A percentile compares a stretch with the other conserved stretches of the same genome.
phyloP scores from a whole-genome alignment of 2,113 vertebrate genomes.

The Cnemophilus loriae region DNA sequence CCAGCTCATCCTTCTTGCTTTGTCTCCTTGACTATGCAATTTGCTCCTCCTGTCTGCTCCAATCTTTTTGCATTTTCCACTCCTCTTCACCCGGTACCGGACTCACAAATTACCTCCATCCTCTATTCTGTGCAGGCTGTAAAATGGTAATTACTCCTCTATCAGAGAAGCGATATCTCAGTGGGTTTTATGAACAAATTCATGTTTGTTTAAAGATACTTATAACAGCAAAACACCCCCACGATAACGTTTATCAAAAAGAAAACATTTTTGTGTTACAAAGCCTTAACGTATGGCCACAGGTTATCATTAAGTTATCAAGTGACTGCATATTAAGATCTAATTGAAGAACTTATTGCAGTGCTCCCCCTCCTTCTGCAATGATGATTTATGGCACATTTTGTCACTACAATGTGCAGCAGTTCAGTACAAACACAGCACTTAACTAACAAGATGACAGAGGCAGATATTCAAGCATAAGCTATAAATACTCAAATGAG shows the following conservation, averaged over 20 bases:
- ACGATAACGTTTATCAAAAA: slow-evolving; percentile 2
- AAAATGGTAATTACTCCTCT: slow-evolving; percentile 1
- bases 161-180: background rate
- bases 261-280: slow-evolving; percentile 16
- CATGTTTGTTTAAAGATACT: slow-evolving; percentile 29
- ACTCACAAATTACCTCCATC: background rate
- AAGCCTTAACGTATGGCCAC: background rate
- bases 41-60: background rate
- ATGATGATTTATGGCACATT: slow-evolving; percentile 43
- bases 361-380: background rate
- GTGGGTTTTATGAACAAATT: slow-evolving; percentile 6
- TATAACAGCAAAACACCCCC: background rate
- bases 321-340: slow-evolving; percentile 19
- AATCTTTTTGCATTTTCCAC: background rate
- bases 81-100: background rate
- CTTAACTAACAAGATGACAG: slow-evolving; percentile 49
- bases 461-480: slow-evolving; percentile 34
- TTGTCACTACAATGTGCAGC: slow-evolving; percentile 22
- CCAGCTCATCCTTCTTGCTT: background rate
- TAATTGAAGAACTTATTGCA: slow-evolving; percentile 47
- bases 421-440: slow-evolving; percentile 36
- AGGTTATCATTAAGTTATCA: slow-evolving; percentile 46
- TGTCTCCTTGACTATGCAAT: background rate
- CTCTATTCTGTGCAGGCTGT: background rate
- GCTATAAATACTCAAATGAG: slow-evolving; percentile 57